A percentile compares a stretch with the other conserved stretches of the same genome.
These are phyloP conservation scores for Nesidiocoris tenuis DNA, from an alignment of 2,888 invertebrate genomes.

Conservation along the genomic window DNA sequence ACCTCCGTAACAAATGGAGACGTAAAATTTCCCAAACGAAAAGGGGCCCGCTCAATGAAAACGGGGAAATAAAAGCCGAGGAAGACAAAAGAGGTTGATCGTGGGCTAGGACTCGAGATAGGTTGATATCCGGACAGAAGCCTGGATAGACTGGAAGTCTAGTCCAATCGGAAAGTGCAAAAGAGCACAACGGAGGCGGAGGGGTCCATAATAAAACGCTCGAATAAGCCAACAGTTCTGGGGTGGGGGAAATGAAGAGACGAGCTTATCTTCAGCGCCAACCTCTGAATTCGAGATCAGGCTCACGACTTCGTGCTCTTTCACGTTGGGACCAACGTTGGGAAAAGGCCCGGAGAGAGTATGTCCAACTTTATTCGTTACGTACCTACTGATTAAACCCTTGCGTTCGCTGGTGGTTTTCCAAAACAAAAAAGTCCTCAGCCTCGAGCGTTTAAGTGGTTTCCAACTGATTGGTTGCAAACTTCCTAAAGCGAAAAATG, in stretches of 20 bases:
- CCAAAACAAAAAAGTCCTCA: no score
- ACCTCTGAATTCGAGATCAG: conserved; percentile 25
- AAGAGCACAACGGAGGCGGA: neutral
- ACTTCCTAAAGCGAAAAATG: no score
- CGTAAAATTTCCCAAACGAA: neutral
- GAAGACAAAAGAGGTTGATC: neutral
- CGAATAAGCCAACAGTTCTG: neutral
- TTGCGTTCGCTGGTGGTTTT: neutral
- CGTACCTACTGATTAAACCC: neutral
- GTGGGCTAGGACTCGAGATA: neutral
- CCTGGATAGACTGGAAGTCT: neutral
- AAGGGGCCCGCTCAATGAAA: neutral
- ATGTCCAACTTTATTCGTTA: neutral
- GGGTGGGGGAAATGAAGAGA: conserved; percentile 22
- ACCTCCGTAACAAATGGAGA: no score
- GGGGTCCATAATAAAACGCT: neutral
- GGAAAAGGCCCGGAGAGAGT: neutral
- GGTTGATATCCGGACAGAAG: neutral
- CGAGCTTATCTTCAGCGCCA: conserved; percentile 9
- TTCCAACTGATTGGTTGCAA: no score
- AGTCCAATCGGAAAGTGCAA: neutral
- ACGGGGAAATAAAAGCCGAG: neutral
- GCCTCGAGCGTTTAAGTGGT: no score
- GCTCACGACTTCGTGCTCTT: neutral
- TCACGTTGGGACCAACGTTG: neutral